phyloP scores from a whole-genome alignment of 2,113 vertebrate species.

The Corythaixoides concolor region DNA sequence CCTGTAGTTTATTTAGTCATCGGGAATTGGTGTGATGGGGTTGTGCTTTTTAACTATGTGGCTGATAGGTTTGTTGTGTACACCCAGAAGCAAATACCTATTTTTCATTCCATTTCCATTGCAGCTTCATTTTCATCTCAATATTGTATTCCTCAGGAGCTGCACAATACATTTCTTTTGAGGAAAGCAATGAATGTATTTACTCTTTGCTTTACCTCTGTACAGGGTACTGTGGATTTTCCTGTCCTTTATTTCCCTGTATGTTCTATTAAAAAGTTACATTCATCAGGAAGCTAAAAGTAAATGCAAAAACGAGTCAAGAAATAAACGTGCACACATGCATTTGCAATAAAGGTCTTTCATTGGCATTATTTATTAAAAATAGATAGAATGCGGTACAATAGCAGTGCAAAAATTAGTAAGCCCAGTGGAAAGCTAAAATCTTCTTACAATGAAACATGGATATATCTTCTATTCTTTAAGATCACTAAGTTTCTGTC shows the following conservation, averaged over 20 bases:
- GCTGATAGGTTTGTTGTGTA: slow-evolving; percentile 48
- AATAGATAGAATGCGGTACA: neutral
- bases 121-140: slow-evolving; percentile 70
- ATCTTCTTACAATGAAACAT: slow-evolving; percentile 8
- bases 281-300: slow-evolving; percentile 19
- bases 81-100: slow-evolving; percentile 58
- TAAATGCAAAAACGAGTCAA: neutral
- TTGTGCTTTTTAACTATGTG: slow-evolving; percentile 32
- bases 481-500: slow-evolving; percentile 7
- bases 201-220: slow-evolving; percentile 53
- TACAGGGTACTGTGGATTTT: slow-evolving; percentile 19
- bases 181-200: slow-evolving; percentile 74
- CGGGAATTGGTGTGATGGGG: slow-evolving; percentile 30
- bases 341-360: neutral
- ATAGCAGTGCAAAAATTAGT: neutral
- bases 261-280: neutral
- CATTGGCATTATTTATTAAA: neutral
- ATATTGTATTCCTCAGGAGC: slow-evolving; percentile 67
- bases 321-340: neutral
- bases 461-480: slow-evolving; percentile 38
- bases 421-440: neutral
- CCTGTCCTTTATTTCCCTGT: neutral
- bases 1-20: slow-evolving; percentile 71
- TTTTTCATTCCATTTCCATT: slow-evolving; percentile 74
- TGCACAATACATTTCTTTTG: slow-evolving; percentile 58